Conservation (phyloP, 2,888 invertebrate species). For the Auanema sp. region DNA sequence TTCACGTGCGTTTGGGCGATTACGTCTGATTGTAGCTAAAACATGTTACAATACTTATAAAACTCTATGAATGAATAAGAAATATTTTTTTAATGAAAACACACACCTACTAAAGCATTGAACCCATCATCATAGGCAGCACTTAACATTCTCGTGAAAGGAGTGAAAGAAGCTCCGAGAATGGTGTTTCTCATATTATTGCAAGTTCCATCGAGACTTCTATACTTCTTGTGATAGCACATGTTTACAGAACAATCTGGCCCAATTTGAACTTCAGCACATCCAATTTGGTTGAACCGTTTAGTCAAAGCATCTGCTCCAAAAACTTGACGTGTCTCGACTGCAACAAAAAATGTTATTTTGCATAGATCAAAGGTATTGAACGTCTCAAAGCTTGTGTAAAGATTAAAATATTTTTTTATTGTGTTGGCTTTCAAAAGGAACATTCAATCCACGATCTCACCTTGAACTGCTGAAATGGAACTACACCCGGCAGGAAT, state of each 20-base stretch:
- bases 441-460: not conserved
- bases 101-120: slow-evolving; percentile 52
- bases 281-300: slow-evolving; percentile 18
- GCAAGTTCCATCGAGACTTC: slow-evolving; percentile 89
- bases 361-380: not conserved
- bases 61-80: not conserved
- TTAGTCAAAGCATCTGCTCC: slow-evolving; percentile 8
- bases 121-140: slow-evolving; percentile 61
- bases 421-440: not conserved
- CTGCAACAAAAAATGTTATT: slow-evolving; percentile 9
- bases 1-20: slow-evolving; percentile 58
- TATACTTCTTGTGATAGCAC: slow-evolving; percentile 70
- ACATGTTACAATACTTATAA: not conserved
- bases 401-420: not conserved
- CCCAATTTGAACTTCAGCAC: slow-evolving; percentile 21
- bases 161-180: slow-evolving; percentile 83
- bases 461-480: slow-evolving; percentile 34
- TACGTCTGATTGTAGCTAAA: slow-evolving; percentile 30
- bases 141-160: slow-evolving; percentile 64
- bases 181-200: slow-evolving; percentile 73
- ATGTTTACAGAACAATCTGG: slow-evolving; percentile 51
- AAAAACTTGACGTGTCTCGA: slow-evolving; percentile 24
- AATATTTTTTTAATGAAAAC: not conserved
- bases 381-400: not conserved
- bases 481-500: slow-evolving; percentile 31